Conservation (phyloP, 2,888 invertebrate species). For the Lucinisca nassula region DNA sequence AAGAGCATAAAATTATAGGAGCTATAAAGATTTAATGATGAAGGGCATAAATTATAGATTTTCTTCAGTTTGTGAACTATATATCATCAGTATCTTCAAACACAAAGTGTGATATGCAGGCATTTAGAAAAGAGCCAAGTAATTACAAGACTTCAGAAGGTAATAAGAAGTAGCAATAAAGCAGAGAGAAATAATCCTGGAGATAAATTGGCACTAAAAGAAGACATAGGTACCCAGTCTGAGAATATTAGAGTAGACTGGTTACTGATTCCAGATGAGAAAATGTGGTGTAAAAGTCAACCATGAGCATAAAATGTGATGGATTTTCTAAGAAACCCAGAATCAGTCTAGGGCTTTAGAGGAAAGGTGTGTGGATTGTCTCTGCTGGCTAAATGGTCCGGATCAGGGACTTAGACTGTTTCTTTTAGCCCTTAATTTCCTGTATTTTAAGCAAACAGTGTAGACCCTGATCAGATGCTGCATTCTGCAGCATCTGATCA, state of each 20-base stretch:
- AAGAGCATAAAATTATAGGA: conserved; percentile 68
- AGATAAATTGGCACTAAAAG: conserved; percentile 38
- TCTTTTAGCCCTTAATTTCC: no score
- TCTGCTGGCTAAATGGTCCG: no score
- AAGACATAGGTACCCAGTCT: not conserved
- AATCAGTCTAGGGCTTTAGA: no score
- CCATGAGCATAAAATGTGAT: no score
- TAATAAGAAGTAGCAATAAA: conserved; percentile 44
- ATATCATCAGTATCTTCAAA: conserved; percentile 43
- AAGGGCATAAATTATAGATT: conserved; percentile 52
- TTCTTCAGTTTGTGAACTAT: conserved; percentile 47
- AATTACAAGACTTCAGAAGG: conserved; percentile 51
- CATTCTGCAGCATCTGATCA: no score
- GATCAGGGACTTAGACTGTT: no score
- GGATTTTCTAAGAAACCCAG: no score
- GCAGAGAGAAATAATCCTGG: conserved; percentile 19
- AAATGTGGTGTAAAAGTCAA: no score
- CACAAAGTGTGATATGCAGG: conserved; percentile 37
- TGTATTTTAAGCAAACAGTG: no score
- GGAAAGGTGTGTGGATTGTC: no score
- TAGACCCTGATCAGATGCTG: no score
- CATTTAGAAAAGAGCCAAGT: conserved; percentile 40
- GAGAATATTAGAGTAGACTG: not conserved
- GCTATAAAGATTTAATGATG: conserved; percentile 65
- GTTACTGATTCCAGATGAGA: no score